These are phyloP conservation scores for Sycophila texana DNA, from an alignment of 2,888 invertebrate species.

Conservation along the genomic window DNA sequence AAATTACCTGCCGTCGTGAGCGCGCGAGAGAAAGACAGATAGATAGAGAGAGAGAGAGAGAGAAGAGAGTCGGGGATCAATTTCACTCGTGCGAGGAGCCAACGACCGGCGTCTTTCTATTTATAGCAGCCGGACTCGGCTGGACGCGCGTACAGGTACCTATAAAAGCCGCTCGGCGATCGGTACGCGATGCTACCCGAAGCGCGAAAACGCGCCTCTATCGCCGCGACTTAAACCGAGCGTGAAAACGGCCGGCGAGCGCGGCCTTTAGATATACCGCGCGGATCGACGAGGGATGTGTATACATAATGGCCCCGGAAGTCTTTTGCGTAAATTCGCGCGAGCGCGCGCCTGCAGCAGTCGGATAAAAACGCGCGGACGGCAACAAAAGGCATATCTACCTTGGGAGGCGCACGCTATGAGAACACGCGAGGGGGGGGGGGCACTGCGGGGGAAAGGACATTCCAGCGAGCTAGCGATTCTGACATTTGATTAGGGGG, in stretches of 20 bases:
- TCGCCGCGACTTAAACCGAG: conserved; percentile 50
- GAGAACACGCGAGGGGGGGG: conserved; percentile 2
- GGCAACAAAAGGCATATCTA: conserved; percentile 41
- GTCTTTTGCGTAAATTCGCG: conserved; percentile 51
- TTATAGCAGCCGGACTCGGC: not conserved
- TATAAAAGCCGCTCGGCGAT: conserved; percentile 11
- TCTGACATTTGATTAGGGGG: conserved; percentile 43
- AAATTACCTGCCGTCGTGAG: not conserved
- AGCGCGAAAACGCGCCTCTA: conserved; percentile 50
- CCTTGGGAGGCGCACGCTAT: not conserved
- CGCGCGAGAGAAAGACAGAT: not conserved
- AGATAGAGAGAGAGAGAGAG: too few relatives aligned
- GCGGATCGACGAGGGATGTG: not conserved
- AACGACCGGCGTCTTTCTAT: conserved; percentile 23
- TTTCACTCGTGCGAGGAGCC: conserved; percentile 32
- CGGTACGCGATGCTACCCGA: conserved; percentile 30
- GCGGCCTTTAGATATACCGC: conserved; percentile 20
- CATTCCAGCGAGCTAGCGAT: conserved; percentile 37
- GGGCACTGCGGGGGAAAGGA: not conserved
- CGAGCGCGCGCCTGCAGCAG: not conserved
- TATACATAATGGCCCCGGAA: conserved; percentile 50
- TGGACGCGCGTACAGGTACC: not conserved
- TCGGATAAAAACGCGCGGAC: not conserved
- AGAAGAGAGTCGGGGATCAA: conserved; percentile 31
- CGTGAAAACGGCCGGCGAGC: conserved; percentile 49